phyloP scores from a whole-genome alignment of 2,888 invertebrate genomes.

The Melinaea menophilus region DNA sequence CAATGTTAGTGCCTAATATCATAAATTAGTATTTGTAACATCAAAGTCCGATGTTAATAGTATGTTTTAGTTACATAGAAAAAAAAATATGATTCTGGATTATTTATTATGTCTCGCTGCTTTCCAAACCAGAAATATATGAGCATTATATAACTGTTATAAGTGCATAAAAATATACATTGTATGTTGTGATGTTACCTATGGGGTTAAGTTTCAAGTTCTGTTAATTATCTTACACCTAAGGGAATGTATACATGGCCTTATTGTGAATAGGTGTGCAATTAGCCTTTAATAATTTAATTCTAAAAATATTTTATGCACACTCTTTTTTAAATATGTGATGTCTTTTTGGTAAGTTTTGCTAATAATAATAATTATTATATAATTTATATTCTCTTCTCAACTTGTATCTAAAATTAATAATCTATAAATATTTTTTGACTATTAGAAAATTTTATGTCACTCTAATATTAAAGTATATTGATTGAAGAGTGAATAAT shows the following conservation, averaged over 20 bases:
- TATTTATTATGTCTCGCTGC: background rate
- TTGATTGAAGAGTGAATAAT: conserved; percentile 2
- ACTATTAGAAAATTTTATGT: no score
- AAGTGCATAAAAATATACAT: conserved; percentile 6
- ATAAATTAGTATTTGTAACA: background rate
- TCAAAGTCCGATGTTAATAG: background rate
- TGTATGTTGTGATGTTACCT: conserved; percentile 5
- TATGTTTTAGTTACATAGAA: background rate
- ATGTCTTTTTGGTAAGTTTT: conserved; percentile 54
- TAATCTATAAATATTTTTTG: no score
- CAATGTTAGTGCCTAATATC: conserved; percentile 36
- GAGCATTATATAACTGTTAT: no score
- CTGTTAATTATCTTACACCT: conserved; percentile 20
- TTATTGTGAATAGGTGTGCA: conserved; percentile 19
- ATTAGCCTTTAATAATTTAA: conserved; percentile 21
- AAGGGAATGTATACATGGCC: conserved; percentile 29
- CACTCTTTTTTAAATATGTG: conserved; percentile 64
- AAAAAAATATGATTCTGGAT: background rate
- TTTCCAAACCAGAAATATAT: no score
- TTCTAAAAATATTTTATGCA: conserved; percentile 38
- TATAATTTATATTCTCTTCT: conserved; percentile 4
- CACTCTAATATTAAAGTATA: conserved; percentile 1
- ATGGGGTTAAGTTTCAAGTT: conserved; percentile 16
- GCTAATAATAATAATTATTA: conserved; percentile 9
- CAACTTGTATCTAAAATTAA: background rate